These are phyloP conservation scores for Myrmecobius fasciatus DNA, from an alignment of 2,113 vertebrate species.

Conservation along the genomic window DNA sequence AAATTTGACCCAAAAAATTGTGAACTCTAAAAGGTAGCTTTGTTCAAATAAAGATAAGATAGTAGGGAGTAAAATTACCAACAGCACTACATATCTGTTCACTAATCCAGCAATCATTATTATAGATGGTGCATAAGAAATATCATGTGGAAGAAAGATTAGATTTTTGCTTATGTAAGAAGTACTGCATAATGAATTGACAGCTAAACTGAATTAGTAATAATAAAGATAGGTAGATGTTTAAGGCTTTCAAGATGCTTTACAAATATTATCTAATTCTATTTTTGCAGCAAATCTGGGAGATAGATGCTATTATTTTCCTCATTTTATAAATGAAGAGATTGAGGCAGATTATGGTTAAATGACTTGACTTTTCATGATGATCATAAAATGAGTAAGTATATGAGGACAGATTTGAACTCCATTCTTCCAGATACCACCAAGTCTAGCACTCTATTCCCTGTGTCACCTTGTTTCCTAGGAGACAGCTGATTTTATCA, in stretches of 20 bases:
- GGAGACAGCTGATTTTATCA: not conserved
- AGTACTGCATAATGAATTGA: too few species aligned
- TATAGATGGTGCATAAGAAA: too few species aligned
- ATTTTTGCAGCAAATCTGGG: too few species aligned
- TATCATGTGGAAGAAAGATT: not conserved
- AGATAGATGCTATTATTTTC: too few species aligned
- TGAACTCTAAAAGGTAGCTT: not conserved
- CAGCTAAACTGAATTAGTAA: not conserved
- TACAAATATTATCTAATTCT: not conserved
- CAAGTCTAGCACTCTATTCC: not conserved
- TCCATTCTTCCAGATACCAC: not conserved
- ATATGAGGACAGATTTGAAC: not conserved
- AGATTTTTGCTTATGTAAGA: not conserved
- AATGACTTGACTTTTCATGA: not conserved
- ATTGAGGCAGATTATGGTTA: not conserved
- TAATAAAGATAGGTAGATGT: not conserved
- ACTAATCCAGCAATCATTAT: too few species aligned
- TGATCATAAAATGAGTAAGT: not conserved
- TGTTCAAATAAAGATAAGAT: not conserved
- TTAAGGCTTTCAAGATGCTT: not conserved
- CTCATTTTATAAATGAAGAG: not conserved
- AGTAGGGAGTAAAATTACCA: not conserved
- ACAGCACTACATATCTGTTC: not conserved
- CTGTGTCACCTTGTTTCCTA: not conserved
- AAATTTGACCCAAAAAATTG: not conserved